Conservation (phyloP, 2,888 invertebrate species). For the Mesorhabditis spiculigera region DNA sequence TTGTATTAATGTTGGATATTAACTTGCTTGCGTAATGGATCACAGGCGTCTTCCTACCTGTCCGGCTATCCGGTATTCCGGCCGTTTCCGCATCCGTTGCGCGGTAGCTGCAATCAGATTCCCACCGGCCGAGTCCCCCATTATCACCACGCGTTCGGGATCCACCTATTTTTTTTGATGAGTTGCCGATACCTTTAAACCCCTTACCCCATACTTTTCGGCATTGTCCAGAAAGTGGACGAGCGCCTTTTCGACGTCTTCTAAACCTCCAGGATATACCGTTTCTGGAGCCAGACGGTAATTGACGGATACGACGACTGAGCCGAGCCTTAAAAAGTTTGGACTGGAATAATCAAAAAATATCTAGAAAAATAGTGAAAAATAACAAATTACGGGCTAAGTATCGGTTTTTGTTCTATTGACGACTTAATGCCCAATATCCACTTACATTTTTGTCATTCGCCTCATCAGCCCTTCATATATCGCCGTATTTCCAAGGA, state of each 20-base stretch:
- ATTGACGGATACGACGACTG: slow-evolving; percentile 38
- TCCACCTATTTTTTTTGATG: background rate
- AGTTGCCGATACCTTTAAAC: slow-evolving; percentile 9
- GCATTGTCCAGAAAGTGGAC: slow-evolving; percentile 48
- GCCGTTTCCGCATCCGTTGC: slow-evolving; percentile 19
- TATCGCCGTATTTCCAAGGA: slow-evolving; percentile 39
- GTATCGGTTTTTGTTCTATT: too few species aligned
- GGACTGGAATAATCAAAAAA: too few species aligned
- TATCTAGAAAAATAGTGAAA: background rate
- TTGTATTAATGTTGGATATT: background rate
- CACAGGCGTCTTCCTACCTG: slow-evolving; percentile 19
- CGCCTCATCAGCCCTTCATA: slow-evolving; percentile 41
- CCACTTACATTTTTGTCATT: slow-evolving; percentile 31
- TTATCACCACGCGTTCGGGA: slow-evolving; percentile 32
- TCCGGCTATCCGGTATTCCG: slow-evolving; percentile 33
- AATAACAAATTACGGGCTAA: background rate
- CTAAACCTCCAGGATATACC: slow-evolving; percentile 58
- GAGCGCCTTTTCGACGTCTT: slow-evolving; percentile 58
- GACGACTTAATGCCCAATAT: background rate
- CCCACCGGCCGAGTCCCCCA: slow-evolving; percentile 54
- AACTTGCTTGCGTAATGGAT: background rate
- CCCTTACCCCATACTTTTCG: slow-evolving; percentile 34
- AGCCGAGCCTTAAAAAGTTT: slow-evolving; percentile 23
- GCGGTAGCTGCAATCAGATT: slow-evolving; percentile 42
- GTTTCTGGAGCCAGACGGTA: slow-evolving; percentile 60